phyloP scores from a whole-genome alignment of 2,888 invertebrate genomes.

The Lasioglossum leucozonium region DNA sequence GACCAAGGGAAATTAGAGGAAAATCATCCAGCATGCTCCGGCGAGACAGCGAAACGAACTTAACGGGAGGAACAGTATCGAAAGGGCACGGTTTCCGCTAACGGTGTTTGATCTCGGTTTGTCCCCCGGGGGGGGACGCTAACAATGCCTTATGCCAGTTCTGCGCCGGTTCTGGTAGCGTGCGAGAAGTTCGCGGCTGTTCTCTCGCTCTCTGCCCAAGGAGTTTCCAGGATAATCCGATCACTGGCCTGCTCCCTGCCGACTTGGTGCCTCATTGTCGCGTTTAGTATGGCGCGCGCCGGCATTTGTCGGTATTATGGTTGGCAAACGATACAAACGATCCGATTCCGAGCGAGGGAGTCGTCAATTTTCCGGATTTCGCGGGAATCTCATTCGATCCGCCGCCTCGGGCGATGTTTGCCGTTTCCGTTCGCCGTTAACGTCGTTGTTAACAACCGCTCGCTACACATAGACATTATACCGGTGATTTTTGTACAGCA shows the following conservation, averaged over 20 bases:
- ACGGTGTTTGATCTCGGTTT: constrained; percentile 73
- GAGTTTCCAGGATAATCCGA: constrained; percentile 71
- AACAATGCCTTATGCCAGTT: constrained; percentile 74
- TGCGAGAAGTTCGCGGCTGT: constrained; percentile 49
- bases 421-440: neutral
- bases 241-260: constrained; percentile 54
- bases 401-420: neutral
- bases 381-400: constrained; percentile 27
- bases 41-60: constrained; percentile 64
- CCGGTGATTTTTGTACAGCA: no score
- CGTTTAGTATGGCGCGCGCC: constrained; percentile 57
- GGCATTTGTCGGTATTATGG: constrained; percentile 39
- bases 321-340: constrained; percentile 63
- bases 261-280: constrained; percentile 43
- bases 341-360: constrained; percentile 15
- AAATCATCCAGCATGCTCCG: neutral
- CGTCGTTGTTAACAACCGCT: neutral
- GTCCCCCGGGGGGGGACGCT: constrained; percentile 69
- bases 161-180: constrained; percentile 30
- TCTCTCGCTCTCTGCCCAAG: constrained; percentile 57
- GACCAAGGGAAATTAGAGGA: neutral
- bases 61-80: constrained; percentile 45
- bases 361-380: constrained; percentile 40
- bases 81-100: constrained; percentile 62
- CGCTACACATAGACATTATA: no score